Evolutionary conservation across 2,797 vertebrate genomes (phyloP), one percentile per base, ranked within the genome.

Genomic region (Tachyglossus aculeatus): DNA sequence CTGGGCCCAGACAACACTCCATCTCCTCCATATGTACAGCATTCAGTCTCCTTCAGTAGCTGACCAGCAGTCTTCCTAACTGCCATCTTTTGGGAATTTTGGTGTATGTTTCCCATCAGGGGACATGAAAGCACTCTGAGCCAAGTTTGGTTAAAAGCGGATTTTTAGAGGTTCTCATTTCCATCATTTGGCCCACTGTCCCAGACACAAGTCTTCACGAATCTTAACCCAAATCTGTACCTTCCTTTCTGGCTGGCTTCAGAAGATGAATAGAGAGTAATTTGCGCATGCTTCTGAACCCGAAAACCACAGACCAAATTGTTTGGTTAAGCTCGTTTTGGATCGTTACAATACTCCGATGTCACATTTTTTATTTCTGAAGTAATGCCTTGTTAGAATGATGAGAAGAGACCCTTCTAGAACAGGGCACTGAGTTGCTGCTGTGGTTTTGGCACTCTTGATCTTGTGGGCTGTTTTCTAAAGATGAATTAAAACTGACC

Each of bases 211-310:
- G 18, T 63, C 44, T 22, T 65, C 36, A 55, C 37, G 29, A 32
- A 29, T 57, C 58, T 43, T 45, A 48, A 25, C 38, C 43, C 31
- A 39, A 53, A 27, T 48, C 16, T 1, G 0, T 34, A 27, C 56
- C 61, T 71, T 75, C 53, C 59, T 65, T 71, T 66, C 40, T 36
- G 34, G 31, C 40, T 48, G 19, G 33, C 45, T n/a, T 64, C 65
- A 58, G 53, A 32, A 67, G 9, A 22, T 47, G 33, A 51, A 47
- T 25, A 65, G 24, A 27, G 36, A 53, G 37, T 67, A 33, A 39
- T 67, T 48, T 74, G 47, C 45, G 7, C 66, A 10, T 77, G 39
- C 34, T 31, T 67, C 55, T 39, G 33, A 36, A 18, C 37, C 59
- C 27, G 2, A 41, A 41, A 41, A 31, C 48, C 51, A 48, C 34